Conservation (phyloP, 2,888 invertebrate genomes). For the Callosobruchus maculatus region DNA sequence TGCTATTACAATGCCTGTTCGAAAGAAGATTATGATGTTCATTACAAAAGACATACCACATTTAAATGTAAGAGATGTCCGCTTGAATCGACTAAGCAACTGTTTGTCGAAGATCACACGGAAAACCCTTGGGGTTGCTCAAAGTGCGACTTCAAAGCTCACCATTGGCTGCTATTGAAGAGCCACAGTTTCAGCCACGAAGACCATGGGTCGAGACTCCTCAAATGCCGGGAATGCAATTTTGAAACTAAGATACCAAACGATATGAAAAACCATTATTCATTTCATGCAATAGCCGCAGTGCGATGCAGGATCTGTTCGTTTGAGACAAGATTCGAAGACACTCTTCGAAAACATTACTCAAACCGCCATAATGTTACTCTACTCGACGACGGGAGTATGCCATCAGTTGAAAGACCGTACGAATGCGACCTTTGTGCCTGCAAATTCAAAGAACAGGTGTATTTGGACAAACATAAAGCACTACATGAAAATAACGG, state of each 20-base stretch:
- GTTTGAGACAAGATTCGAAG: neutral
- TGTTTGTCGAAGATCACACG: neutral
- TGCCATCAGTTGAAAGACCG: neutral
- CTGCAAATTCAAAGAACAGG: neutral
- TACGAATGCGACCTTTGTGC: neutral
- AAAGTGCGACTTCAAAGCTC: neutral
- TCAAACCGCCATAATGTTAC: neutral
- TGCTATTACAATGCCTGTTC: neutral
- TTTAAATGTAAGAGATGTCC: neutral
- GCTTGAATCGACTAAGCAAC: neutral
- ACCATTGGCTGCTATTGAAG: neutral
- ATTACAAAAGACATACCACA: neutral
- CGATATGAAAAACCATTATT: neutral
- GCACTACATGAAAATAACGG: neutral
- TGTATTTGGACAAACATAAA: neutral
- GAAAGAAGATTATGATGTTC: neutral
- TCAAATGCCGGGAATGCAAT: neutral
- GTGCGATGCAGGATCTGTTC: neutral
- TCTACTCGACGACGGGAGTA: neutral
- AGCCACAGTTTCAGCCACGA: neutral
- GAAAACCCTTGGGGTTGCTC: neutral
- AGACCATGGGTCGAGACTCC: neutral
- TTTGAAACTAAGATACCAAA: neutral
- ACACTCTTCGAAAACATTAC: neutral
- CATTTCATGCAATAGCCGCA: neutral